Percentiles rank a stretch among this genome's conserved stretches.
These are phyloP conservation scores for Lepidotrigona ventralis DNA, from an alignment of 1,140 invertebrate genomes.

Conservation along the genomic window DNA sequence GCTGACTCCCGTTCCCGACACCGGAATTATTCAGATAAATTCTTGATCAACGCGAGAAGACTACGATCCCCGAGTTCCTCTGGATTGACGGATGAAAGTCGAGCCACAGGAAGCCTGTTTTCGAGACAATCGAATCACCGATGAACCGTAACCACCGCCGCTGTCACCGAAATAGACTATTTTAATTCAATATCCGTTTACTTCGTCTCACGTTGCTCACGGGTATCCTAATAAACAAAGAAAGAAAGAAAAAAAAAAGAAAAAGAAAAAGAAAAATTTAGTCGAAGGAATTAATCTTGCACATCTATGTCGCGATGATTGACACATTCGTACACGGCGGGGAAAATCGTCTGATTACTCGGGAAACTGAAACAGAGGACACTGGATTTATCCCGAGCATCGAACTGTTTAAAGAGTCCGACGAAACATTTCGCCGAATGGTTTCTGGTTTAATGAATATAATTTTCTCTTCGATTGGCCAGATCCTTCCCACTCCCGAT, in stretches of 20 bases:
- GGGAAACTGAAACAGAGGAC: neutral
- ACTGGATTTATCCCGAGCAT: neutral
- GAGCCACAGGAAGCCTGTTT: neutral
- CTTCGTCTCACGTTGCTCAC: neutral
- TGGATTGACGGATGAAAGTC: neutral
- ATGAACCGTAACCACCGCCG: slow-evolving; percentile 26
- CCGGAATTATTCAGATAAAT: neutral
- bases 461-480: no score
- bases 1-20: no score
- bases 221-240: neutral
- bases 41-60: neutral
- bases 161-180: slow-evolving; percentile 45
- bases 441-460: no score
- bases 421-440: neutral
- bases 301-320: neutral
- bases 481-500: no score
- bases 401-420: neutral
- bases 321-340: neutral
- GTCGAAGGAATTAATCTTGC: neutral
- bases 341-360: neutral
- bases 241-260: no score
- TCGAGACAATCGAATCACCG: slow-evolving; percentile 38
- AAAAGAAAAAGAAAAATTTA: neutral
- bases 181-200: slow-evolving; percentile 59
- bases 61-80: neutral